Evolutionary conservation across 2,888 invertebrate genomes (phyloP), one percentile per base, ranked within the genome.

Genomic region (Papilio elwesi): DNA sequence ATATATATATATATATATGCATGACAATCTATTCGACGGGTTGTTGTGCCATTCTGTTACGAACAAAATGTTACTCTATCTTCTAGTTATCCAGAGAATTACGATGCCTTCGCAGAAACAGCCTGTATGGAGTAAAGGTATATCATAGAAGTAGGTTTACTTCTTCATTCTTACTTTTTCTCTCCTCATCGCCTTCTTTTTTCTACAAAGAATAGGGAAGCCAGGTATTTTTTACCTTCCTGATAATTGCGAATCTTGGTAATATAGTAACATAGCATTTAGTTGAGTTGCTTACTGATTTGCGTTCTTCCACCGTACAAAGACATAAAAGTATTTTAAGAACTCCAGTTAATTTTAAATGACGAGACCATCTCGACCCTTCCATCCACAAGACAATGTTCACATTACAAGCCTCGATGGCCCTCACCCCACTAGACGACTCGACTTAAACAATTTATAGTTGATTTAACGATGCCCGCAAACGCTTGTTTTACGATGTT

Each of bases 401-500:
- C 59, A 59, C 64, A 53, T 16, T 66, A 70, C 59, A 71, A 52
- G 36, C 55, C 52, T 53, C 52, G 47, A 67, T 62, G 71, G 57
- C 71, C 66, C 57, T 59, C 59, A 57, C 66, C 66, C 71, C 67
- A 67, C 59, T 71, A 71, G 66, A 67, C 43, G 71, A 67, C 59
- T 7, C 49, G 51, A 52, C 71, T 71, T 71, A 71, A 71, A 67
- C 78, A 78, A 78, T 79, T 79, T 87, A 88, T 85, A 79, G 79
- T 77, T 74, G 78, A 81, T 86, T 90, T 92, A 91, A 92, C 90
- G 91, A 90, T 82, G 82, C 36, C 65, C 67, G 76, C 85, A 90
- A 91, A 87, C 78, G 83, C 78, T 79, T 89, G 84, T 87, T 92
- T 92, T 92, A 92, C 88, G 92, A 92, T 76, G 81, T 81, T 93